Base-by-base conservation (phyloP, 2,113 vertebrate genomes). In the Tragelaphus scriptus region DNA sequence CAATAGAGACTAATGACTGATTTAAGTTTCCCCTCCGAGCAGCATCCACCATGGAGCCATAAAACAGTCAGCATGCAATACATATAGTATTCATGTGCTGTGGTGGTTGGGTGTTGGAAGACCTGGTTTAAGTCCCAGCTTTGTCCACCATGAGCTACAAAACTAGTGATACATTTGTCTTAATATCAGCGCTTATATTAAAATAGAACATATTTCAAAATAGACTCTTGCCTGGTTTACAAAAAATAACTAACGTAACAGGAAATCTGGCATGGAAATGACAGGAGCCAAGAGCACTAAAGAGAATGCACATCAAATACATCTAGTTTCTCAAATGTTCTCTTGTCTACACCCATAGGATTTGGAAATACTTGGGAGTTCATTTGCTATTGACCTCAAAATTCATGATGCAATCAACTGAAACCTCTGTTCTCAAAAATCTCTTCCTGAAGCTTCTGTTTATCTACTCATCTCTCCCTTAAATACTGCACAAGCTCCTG, bases 301-400 rank as follows among this genome's bases (percentile, higher is more conserved):
- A 84, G 61, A 87, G 56, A 93, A 91, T n/a, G 84, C 86, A 92
- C 55, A 89, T 65, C 36, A 82, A 96, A 95, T 63, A 93, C 7
- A 13, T 88, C 40, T 14, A 63, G 82, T 16, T 94, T 59, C 71
- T 85, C 87, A 75, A 61, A 47, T 79, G 44, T 79, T 59, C 88
- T 88, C 56, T 92, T 94, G 49, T 44, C 58, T 80, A 95, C 75
- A 97, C 86, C 94, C 44, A 88, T 3, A 17, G 15, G 95, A 97
- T 95, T 91, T 97, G 96, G 94, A 97, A 97, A 97, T 28, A 86
- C n/a, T 97, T 89, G 89, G 80, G 63, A 61, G 88, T 88, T 68
- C 80, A 92, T 61, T 26, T 95, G 96, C 44, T 53, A 94, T 2
- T 97, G 93, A 88, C 88, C 88, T 93, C 81, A 97, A 97, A 94